Percentiles rank a stretch among this genome's conserved stretches.
Evolutionary conservation across 2,113 vertebrate genomes (phyloP).

Genomic region (Pomatorhinus ruficollis): DNA sequence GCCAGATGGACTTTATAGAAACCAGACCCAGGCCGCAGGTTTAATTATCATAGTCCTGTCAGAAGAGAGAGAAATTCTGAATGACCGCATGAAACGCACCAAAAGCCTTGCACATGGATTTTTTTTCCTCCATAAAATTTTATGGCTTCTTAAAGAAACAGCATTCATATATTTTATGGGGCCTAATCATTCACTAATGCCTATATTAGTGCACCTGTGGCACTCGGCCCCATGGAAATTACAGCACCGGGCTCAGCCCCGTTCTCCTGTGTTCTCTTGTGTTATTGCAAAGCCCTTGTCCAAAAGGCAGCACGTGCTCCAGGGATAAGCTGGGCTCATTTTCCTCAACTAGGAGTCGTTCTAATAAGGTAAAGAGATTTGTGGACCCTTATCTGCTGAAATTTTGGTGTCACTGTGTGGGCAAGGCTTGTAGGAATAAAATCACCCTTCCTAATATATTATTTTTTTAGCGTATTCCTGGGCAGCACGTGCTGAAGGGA

Average conservation of each 20-base stretch:
- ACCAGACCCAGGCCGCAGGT: conserved; percentile 65
- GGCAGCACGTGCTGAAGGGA: background rate
- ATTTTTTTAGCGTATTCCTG: fast-evolving
- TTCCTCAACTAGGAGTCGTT: background rate
- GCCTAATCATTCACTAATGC: conserved; percentile 74
- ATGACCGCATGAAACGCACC: conserved; percentile 59
- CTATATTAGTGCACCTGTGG: conserved; percentile 77
- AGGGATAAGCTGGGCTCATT: background rate
- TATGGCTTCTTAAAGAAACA: conserved; percentile 64
- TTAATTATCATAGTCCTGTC: conserved; percentile 67
- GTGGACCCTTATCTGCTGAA: background rate
- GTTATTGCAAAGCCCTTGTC: conserved; percentile 38
- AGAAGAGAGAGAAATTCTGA: conserved; percentile 66
- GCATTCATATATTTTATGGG: conserved; percentile 56
- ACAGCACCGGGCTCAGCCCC: background rate
- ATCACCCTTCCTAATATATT: fast-evolving
- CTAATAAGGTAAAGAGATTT: conserved; percentile 32
- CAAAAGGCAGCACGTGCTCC: background rate
- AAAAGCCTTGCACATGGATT: conserved; percentile 42
- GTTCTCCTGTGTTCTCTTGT: background rate
- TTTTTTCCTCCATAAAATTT: conserved; percentile 57
- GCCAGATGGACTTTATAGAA: conserved; percentile 69
- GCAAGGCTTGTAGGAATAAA: background rate
- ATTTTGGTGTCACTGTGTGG: background rate
- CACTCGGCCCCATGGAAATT: conserved; percentile 63